Conservation (phyloP, 2,888 invertebrate genomes). For the Pheosia gnoma region DNA sequence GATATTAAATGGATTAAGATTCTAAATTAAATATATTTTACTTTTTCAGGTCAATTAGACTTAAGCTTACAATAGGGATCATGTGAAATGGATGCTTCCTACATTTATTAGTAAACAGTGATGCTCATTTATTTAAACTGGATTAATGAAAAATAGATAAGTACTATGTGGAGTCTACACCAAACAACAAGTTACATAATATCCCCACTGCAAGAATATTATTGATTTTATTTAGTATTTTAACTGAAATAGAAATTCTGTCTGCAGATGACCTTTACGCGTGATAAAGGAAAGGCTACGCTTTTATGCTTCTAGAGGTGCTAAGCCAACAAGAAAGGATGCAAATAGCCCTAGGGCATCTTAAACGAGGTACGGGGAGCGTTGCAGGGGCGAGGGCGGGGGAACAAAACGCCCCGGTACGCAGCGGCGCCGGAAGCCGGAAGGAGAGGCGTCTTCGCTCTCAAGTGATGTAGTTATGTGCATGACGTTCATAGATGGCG, state of each 20-base stretch:
- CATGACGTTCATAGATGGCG: neutral
- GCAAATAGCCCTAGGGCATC: constrained; percentile 5
- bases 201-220: too few relatives aligned
- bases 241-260: neutral
- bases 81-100: too few relatives aligned
- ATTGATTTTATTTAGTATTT: neutral
- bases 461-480: neutral
- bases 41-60: too few relatives aligned
- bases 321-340: constrained; percentile 1
- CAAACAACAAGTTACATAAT: too few relatives aligned
- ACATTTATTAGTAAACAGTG: too few relatives aligned
- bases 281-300: neutral
- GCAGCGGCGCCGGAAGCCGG: constrained; percentile 2
- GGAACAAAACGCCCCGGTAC: constrained; percentile 5
- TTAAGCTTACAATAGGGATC: too few relatives aligned
- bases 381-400: neutral
- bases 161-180: too few relatives aligned
- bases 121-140: too few relatives aligned
- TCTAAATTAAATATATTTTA: too few relatives aligned
- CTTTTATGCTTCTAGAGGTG: neutral
- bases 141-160: too few relatives aligned
- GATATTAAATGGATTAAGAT: neutral
- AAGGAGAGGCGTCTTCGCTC: neutral
- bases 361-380: constrained; percentile 3
- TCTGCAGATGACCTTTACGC: neutral